phyloP scores from a whole-genome alignment of 1,140 invertebrate genomes.

The Linepithema humile region DNA sequence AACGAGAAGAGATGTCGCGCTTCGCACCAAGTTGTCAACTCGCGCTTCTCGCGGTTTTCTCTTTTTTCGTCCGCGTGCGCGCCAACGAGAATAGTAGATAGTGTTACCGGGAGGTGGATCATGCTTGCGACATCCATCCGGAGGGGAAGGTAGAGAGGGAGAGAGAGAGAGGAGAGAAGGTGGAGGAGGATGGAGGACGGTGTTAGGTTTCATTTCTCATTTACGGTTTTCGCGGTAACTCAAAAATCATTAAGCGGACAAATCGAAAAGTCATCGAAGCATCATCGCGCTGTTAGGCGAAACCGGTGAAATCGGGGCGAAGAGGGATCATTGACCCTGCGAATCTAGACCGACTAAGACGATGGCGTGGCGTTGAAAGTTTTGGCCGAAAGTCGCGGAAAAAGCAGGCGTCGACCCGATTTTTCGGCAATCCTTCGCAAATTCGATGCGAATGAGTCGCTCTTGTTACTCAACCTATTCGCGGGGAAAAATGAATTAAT shows the following conservation, averaged over 20 bases:
- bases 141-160: no score
- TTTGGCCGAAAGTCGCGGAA: conserved; percentile 58
- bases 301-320: conserved; percentile 68
- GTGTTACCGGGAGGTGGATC: conserved; percentile 49
- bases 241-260: background rate
- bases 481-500: no score
- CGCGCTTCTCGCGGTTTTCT: background rate
- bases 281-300: conserved; percentile 48
- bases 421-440: conserved; percentile 11
- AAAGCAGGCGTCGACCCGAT: conserved; percentile 48
- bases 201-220: conserved; percentile 27
- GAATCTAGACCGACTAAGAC: conserved; percentile 59
- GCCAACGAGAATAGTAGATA: conserved; percentile 43
- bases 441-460: background rate
- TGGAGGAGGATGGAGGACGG: conserved; percentile 1
- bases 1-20: background rate
- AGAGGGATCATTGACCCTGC: conserved; percentile 64
- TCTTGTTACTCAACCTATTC: no score
- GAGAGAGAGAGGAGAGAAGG: background rate
- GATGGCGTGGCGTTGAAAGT: conserved; percentile 53
- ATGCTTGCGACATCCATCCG: background rate
- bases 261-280: background rate
- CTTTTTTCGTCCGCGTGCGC: background rate
- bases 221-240: conserved; percentile 40
- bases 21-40: background rate